phyloP scores from a whole-genome alignment of 2,113 vertebrate species.

The Rallus limicola region DNA sequence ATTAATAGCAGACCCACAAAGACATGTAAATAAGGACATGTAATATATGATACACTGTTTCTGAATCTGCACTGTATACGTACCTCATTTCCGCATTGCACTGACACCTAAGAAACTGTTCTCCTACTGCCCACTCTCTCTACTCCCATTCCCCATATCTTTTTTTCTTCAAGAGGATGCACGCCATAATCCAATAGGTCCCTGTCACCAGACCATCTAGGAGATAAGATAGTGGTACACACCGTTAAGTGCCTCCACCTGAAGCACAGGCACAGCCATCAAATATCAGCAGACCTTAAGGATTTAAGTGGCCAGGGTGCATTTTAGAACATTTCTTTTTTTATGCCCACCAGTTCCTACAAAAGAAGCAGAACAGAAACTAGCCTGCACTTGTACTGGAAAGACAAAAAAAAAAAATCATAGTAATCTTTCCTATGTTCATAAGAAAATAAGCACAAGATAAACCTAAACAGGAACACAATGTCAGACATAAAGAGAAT shows the following conservation, averaged over 20 bases:
- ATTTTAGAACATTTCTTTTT: not conserved
- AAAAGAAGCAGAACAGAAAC: not conserved
- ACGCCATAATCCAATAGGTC: not conserved
- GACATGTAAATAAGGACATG: not conserved
- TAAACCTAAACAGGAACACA: not conserved
- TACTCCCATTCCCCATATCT: not conserved
- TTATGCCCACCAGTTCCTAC: not conserved
- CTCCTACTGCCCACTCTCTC: not conserved
- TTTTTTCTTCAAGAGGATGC: not conserved
- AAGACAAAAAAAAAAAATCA: not conserved
- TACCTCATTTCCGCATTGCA: not conserved
- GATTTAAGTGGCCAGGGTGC: not conserved
- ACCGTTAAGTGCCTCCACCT: not conserved
- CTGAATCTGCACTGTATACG: not conserved
- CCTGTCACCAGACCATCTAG: not conserved
- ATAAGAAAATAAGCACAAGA: not conserved
- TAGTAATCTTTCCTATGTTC: not conserved
- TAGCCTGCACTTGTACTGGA: not conserved
- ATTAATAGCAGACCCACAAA: not conserved
- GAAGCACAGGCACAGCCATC: not conserved
- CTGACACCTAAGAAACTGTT: not conserved
- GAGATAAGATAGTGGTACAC: not conserved
- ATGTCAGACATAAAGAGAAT: not conserved
- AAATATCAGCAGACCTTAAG: not conserved
- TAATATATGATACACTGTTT: not conserved